Conservation (phyloP, 2,113 vertebrate species). For the Opisthocomus hoazin region DNA sequence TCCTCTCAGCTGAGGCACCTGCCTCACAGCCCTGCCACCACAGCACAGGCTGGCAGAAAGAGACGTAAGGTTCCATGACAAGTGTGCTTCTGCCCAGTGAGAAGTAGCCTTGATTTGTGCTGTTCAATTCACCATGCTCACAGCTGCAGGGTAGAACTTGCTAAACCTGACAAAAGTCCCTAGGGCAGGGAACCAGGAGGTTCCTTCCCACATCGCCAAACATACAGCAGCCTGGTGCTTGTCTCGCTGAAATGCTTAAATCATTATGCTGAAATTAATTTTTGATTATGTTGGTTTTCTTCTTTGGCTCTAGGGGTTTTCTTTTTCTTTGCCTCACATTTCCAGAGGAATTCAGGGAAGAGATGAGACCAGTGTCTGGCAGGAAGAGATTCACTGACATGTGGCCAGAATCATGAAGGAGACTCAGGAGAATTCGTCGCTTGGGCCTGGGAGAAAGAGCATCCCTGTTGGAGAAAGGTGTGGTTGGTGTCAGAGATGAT, state of each 20-base stretch:
- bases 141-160: slow-evolving; percentile 21
- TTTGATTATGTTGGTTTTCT: background rate
- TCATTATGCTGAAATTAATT: slow-evolving; percentile 20
- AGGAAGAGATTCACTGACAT: background rate
- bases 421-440: background rate
- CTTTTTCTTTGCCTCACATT: background rate
- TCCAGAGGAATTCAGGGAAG: background rate
- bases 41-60: background rate
- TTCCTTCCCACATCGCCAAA: slow-evolving; percentile 2
- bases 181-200: slow-evolving; percentile 41
- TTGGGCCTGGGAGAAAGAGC: background rate
- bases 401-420: background rate
- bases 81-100: background rate
- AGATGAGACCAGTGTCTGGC: background rate
- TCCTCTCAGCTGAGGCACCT: background rate
- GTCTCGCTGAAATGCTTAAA: background rate
- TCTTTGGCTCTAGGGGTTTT: slow-evolving; percentile 5
- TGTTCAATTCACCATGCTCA: slow-evolving; percentile 17
- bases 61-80: background rate
- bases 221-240: slow-evolving; percentile 1
- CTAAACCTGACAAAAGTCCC: slow-evolving; percentile 49
- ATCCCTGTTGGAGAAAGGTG: background rate
- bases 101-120: slow-evolving; percentile 11
- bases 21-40: background rate
- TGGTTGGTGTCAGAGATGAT: background rate